phyloP scores from a whole-genome alignment of 2,888 invertebrate genomes.

The Athalia cordata region DNA sequence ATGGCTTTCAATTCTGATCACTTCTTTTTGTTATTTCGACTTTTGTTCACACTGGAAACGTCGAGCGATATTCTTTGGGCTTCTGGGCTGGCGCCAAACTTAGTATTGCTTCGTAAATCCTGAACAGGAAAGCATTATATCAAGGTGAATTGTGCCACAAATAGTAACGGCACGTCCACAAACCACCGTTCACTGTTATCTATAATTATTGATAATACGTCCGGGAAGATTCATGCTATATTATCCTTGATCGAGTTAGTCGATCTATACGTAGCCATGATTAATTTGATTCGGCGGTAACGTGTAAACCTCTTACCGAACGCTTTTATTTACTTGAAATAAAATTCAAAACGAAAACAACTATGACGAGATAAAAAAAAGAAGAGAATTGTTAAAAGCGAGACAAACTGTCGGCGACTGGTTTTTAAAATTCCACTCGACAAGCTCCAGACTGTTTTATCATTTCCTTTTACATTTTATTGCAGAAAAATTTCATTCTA shows the following conservation, averaged over 20 bases:
- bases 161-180: constrained; percentile 59
- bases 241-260: constrained; percentile 26
- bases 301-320: constrained; percentile 5
- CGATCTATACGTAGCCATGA: background rate
- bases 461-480: constrained; percentile 48
- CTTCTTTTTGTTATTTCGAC: constrained; percentile 48
- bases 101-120: constrained; percentile 69
- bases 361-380: background rate
- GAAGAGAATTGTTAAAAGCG: background rate
- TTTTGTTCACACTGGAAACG: constrained; percentile 62
- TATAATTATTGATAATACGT: constrained; percentile 63
- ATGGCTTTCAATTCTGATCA: constrained; percentile 46
- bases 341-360: background rate
- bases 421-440: constrained; percentile 19
- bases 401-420: constrained; percentile 7
- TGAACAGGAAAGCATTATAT: constrained; percentile 63
- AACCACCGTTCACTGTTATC: constrained; percentile 47
- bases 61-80: constrained; percentile 61
- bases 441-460: constrained; percentile 16
- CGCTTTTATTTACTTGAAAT: background rate
- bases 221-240: constrained; percentile 59
- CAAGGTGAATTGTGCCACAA: constrained; percentile 66
- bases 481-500: constrained; percentile 55
- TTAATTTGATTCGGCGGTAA: constrained; percentile 21
- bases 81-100: constrained; percentile 66